Evolutionary conservation across 1,140 invertebrate genomes (phyloP), one percentile per base, ranked within the genome.

Genomic region (Daktulosphaira vitifoliae): DNA sequence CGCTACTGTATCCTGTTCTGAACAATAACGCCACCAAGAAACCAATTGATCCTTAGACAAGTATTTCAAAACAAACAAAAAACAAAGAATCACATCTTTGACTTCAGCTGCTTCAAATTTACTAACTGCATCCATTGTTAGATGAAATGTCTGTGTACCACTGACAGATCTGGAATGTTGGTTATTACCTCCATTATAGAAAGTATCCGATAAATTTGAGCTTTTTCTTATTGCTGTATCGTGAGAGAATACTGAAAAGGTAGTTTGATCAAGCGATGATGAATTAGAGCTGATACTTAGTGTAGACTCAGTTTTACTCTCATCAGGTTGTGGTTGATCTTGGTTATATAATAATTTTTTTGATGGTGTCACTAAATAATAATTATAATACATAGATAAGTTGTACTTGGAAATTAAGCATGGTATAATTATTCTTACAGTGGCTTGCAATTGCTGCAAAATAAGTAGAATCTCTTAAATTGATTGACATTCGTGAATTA

Each of bases 1-100:
- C 49, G 83, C 82, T 15, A 88, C 76, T 29, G 89, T 80, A 69
- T 91, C 87, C 66, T 79, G 78, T 66, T 87, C 83, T 3, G 81
- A 82, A 69, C 86, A 89, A 53, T 89, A 88, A 70, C 86, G 86
- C 88, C 92, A 95, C 89, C 90, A 95, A 8, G 85, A 83, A 16
- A 93, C 81, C n/a, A 95, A 78, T 70, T 90, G 84, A 68, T 92
- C 88, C 73, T 93, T 89, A 26, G 87, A 85, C 50, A 95, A 73
- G 76, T 95, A 87, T 74, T 93, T 94, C 23, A 96, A 78, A 48
- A 96, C 84, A 77, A 93, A 95, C 16, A 97, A 76, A 73, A 94
- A 92, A 73, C 89, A 91, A 1, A 96, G 75, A 15, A 98, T 78
- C 16, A 97, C 78, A 76, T 98, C 93, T 72, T 88, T 88, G 29